Base-by-base conservation (phyloP, 2,113 vertebrate genomes). In the Struthidea cinerea region DNA sequence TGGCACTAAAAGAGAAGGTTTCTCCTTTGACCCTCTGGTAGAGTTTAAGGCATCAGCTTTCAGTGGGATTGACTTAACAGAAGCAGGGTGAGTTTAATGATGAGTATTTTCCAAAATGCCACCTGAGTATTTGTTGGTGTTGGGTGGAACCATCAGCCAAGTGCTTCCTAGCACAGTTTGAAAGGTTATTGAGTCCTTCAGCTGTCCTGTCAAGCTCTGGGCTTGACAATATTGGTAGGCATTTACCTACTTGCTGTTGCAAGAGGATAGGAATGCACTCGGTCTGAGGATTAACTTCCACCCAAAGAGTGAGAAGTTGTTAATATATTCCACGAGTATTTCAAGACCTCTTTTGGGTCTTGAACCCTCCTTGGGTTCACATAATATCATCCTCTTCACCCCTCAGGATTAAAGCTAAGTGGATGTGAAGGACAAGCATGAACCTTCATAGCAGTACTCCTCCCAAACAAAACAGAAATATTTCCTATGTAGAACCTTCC, bases 41-140 rank as follows among this genome's bases (percentile, higher is more conserved):
- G 19, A 75, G 68, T 79, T 95, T 88, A 96, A 97, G 76, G 90
- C 75, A 79, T 82, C 65, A 57, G 24, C n/a, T 95, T 93, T 93
- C 79, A 79, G 37, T 37, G 53, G 49, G 65, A 71, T 20, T 73
- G 81, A 83, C 21, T 93, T 76, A 64, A 53, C 21, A 60, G 64
- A 67, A 90, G n/a, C 18, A 81, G 21, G 60, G 44, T 52, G 41
- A 87, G 21, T 50, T 84, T 81, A 92, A 88, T 56, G 49, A 76
- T 52, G 46, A 69, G 30, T 32, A 26, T 84, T 86, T 92, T 78
- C 68, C 53, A 84, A 89, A 95, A 88, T 63, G n/a, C 20, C n/a
- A 71, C 23, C 79, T 80, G n/a, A 73, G 53, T 41, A 76, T 87
- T 64, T 78, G 60, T 47, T 91, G 77, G 11, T 84, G 64, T 37